Evolutionary conservation across 2,797 vertebrate genomes (phyloP), one percentile per base, ranked within the genome.

Genomic region (Staurois parvus): DNA sequence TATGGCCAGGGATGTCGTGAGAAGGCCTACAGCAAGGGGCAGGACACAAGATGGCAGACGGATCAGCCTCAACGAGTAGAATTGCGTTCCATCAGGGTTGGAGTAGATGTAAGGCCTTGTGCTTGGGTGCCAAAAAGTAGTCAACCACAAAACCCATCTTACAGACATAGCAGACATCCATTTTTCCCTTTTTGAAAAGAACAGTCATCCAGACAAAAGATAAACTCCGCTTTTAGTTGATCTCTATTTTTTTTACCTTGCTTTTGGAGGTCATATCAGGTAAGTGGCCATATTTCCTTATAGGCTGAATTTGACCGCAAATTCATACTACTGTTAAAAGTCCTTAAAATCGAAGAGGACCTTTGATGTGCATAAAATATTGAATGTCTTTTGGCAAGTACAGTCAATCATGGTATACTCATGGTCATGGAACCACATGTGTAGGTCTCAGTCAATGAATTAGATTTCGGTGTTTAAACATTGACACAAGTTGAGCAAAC

Each of bases 401-500:
- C 37, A 37, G 8, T 8, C 37, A 37, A 10, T 37, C 37, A 37
- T 37, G 37, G 37, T 37, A 45, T 45, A 52, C 21, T 48, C 77
- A n/a, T n/a, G 15, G 62, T 17, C 4, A 29, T 26, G 19, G n/a
- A 42, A 29, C 28, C 40, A 13, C 67, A 6, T 37, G 24, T 59
- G 30, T n/a, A 79, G 52, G 42, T 79, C 37, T 69, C 79, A 40
- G 73, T 72, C 45, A 37, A 45, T 32, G 59, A 30, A 37, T 67
- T 77, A 11, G 24, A 56, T 72, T 34, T 69, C 28, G 70, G 59
- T 79, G 81, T 68, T 79, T 79, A 87, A 87, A 87, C 85, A 87
- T 87, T 87, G 75, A 87, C 85, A 79, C 45, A 74, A 68, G 45
- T 15, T 79, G 62, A 74, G 32, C 76, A 87, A 83, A 87, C 56